Evolutionary conservation across 1,140 invertebrate species (phyloP).

Genomic region (Lasioglossum baleicum): DNA sequence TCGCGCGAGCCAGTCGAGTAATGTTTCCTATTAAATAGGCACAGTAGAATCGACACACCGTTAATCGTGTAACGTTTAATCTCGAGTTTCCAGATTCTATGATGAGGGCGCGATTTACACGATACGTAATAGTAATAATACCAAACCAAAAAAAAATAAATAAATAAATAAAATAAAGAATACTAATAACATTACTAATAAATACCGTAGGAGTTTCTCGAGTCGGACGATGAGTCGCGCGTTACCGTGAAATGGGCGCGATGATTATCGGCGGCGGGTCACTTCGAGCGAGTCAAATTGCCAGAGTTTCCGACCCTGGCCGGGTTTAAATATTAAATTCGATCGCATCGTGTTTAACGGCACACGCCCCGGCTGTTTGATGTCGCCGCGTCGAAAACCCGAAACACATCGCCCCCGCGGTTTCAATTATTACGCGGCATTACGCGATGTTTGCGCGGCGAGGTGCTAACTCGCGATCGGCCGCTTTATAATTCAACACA

Average conservation of each 20-base stretch:
- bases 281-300: neutral
- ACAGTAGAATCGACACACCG: conserved; percentile 14
- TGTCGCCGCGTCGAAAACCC: neutral
- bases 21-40: conserved; percentile 35
- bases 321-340: neutral
- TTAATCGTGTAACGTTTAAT: conserved; percentile 40
- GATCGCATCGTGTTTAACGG: conserved; percentile 1
- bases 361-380: conserved; percentile 9
- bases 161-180: no score
- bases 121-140: neutral
- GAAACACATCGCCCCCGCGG: neutral
- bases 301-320: no score
- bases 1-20: neutral
- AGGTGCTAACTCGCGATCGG: conserved; percentile 21
- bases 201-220: conserved; percentile 18
- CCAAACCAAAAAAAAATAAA: no score
- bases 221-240: neutral
- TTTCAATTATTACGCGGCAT: conserved; percentile 43
- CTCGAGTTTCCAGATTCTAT: conserved; percentile 25
- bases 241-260: neutral
- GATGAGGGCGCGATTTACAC: neutral
- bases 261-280: neutral
- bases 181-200: conserved; percentile 1
- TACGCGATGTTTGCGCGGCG: conserved; percentile 29
- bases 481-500: conserved; percentile 33